Conservation (phyloP, 1,140 invertebrate species). For the Wiebesia pumilae region DNA sequence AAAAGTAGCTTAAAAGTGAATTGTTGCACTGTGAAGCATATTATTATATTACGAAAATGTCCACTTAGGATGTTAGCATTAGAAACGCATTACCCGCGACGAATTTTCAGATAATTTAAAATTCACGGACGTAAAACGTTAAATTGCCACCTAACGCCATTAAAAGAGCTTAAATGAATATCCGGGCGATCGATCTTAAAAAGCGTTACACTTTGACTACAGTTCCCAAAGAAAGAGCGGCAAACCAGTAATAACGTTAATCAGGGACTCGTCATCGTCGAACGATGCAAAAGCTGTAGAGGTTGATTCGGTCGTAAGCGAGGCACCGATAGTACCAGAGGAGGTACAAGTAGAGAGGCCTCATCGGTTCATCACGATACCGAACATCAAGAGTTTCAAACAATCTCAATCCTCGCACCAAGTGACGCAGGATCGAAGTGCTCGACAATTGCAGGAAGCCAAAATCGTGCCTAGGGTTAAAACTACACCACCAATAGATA, state of each 20-base stretch:
- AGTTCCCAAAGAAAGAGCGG: conserved; percentile 58
- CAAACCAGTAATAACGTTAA: conserved; percentile 42
- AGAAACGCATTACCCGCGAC: too few relatives aligned
- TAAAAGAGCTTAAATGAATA: not conserved
- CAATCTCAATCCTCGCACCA: conserved; percentile 39
- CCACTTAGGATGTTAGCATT: too few relatives aligned
- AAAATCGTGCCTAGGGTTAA: conserved; percentile 54
- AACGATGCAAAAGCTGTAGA: conserved; percentile 45
- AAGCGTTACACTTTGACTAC: not conserved
- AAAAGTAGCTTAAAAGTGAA: too few relatives aligned
- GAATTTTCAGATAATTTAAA: too few relatives aligned
- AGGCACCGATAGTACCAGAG: conserved; percentile 55
- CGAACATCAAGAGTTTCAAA: conserved; percentile 70
- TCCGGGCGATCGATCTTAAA: not conserved
- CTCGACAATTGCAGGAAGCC: conserved; percentile 57
- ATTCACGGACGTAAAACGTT: too few relatives aligned
- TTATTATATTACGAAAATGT: too few relatives aligned
- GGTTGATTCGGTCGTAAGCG: conserved; percentile 25
- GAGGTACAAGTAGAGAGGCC: conserved; percentile 50
- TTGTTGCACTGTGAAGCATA: too few relatives aligned
- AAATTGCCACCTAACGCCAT: too few relatives aligned
- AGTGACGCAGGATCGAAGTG: conserved; percentile 52
- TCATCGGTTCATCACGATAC: conserved; percentile 70
- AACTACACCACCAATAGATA: conserved; percentile 55
- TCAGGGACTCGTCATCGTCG: not conserved